Evolutionary conservation across 2,888 invertebrate species (phyloP), one percentile per base, ranked within the genome.

Genomic region (Agriotes lineatus): DNA sequence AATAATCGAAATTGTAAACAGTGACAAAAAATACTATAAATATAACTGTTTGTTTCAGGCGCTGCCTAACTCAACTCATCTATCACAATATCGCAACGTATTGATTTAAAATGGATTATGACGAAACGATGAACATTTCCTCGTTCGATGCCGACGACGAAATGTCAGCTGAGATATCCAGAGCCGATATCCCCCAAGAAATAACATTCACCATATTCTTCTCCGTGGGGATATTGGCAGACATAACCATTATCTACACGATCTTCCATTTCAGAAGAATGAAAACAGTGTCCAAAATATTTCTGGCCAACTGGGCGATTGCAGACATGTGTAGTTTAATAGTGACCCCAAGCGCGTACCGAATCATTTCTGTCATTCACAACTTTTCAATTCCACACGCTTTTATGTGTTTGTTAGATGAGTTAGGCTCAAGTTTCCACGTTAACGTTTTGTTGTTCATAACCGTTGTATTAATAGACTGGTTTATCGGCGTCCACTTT

Each of bases 281-380:
- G 58, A 39, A 45, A 2, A 58, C 35, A 7, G 37, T 56, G 14
- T 14, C 62, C 1, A 66, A 70, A 7, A 58, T 66, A 10, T 61
- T 58, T 10, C 62, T 70, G 10, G 62, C 52, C 7, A 66, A 66
- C 18, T 70, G 69, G 69, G 69, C 69, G 3, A 37, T 70, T 6
- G 37, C 50, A 4, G 45, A 70, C 14, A 14, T 45, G 1, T 52
- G 19, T 4, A 45, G 37, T 1, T 54, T 70, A 30, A 4, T 58
- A 14, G 39, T 67, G 2, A 39, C 56, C 0, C 64, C 65, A 2
- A 65, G 58, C 14, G 45, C 33, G 1, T 64, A 64, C 16, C 48
- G 68, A 60, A 52, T 69, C 10, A 25, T 69, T 18, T 59, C 63
- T 7, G 37, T 59, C 12, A n/a, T 69, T 7, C 39, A 33, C 2